Evolutionary conservation across 2,888 invertebrate species (phyloP).

Genomic region (Argyra leucocephala): DNA sequence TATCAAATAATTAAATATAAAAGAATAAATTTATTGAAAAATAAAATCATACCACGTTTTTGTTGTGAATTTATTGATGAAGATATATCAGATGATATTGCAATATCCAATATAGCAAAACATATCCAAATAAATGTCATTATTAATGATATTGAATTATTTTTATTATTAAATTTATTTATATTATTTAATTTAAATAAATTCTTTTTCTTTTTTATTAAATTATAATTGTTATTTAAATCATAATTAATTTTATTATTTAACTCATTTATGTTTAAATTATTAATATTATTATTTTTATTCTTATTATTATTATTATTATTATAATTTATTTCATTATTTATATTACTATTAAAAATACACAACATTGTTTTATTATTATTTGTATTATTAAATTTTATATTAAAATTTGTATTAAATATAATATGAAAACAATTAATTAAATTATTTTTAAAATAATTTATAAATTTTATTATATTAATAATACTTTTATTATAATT

Average conservation of each 20-base stretch:
- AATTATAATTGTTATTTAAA: not conserved
- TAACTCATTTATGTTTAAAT: not conserved
- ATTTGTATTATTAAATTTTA: too few relatives aligned
- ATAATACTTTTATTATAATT: too few relatives aligned
- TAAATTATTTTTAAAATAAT: too few relatives aligned
- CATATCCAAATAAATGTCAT: conserved; percentile 4
- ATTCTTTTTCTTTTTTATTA: not conserved
- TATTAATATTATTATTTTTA: too few relatives aligned
- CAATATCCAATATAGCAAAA: conserved; percentile 4
- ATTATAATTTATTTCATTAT: too few relatives aligned
- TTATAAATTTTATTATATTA: too few relatives aligned
- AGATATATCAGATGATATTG: not conserved
- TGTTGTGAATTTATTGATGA: conserved; percentile 6
- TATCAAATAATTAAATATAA: too few relatives aligned
- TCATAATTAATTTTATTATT: not conserved
- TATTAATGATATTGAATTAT: not conserved
- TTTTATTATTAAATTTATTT: not conserved
- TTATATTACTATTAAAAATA: too few relatives aligned
- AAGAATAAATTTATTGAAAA: not conserved
- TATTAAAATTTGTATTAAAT: too few relatives aligned
- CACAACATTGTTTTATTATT: too few relatives aligned
- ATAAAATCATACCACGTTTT: not conserved
- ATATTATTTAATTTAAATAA: not conserved
- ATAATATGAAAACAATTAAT: too few relatives aligned
- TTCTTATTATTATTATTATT: too few relatives aligned